Evolutionary conservation across 2,113 vertebrate species (phyloP).

Genomic region (Phalacrocorax aristotelis): DNA sequence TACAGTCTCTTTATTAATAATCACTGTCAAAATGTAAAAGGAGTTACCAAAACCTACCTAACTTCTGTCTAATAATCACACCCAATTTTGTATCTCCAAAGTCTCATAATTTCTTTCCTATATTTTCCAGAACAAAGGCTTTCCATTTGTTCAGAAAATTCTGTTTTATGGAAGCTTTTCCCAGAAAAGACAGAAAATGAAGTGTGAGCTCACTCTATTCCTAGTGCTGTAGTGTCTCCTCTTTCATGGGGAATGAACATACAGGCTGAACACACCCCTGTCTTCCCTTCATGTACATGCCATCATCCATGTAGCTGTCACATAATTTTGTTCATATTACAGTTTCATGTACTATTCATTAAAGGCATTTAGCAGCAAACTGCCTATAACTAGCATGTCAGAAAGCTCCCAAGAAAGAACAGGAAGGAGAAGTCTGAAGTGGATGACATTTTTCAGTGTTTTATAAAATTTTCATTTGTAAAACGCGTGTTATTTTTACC

Average conservation of each 20-base stretch:
- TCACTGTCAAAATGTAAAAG: background rate
- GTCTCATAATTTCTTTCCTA: fast-evolving
- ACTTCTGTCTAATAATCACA: background rate
- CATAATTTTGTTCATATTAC: background rate
- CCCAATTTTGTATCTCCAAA: background rate
- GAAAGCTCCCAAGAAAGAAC: background rate
- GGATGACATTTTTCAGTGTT: background rate
- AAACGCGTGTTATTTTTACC: background rate
- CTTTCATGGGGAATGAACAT: background rate
- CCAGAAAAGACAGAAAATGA: background rate
- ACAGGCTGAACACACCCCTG: background rate
- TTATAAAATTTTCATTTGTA: fast-evolving
- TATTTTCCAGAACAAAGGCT: background rate
- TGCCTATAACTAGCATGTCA: background rate
- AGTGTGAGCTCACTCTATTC: background rate
- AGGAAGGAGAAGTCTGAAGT: background rate
- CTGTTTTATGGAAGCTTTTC: background rate
- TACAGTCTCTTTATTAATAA: background rate
- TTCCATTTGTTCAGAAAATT: background rate
- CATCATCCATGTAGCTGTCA: background rate
- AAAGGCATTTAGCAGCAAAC: background rate
- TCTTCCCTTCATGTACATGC: background rate
- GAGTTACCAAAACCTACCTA: background rate
- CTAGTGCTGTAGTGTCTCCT: background rate
- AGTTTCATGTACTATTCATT: background rate